These are phyloP conservation scores for Ficedula albicollis DNA, from an alignment of 2,797 vertebrate genomes.

Conservation along the genomic window DNA sequence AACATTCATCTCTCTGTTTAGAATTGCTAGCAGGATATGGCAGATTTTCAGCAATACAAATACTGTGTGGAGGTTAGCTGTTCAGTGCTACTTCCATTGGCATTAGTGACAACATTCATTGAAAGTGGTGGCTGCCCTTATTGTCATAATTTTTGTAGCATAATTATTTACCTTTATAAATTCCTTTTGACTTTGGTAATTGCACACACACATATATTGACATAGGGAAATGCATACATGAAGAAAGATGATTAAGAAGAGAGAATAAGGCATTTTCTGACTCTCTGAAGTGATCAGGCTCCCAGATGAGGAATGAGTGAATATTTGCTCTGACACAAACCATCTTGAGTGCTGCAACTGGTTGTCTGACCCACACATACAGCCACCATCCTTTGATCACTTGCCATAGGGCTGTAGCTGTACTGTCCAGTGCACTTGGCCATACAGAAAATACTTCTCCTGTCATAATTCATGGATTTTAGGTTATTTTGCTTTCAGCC, in stretches of 20 bases:
- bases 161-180: background rate
- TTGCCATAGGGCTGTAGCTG: accelerated
- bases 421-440: background rate
- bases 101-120: background rate
- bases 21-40: background rate
- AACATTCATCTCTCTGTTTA: background rate
- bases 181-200: background rate
- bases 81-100: background rate
- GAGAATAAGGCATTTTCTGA: background rate
- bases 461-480: background rate
- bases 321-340: background rate
- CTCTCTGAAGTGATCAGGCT: background rate
- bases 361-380: background rate
- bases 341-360: background rate
- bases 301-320: background rate
- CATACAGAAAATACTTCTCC: background rate
- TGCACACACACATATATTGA: too few species aligned
- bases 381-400: too few species aligned
- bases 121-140: background rate
- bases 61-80: background rate
- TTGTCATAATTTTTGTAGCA: background rate
- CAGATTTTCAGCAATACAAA: background rate
- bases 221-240: background rate
- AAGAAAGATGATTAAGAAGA: background rate
- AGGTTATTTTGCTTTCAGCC: background rate